Evolutionary conservation across 2,888 invertebrate genomes (phyloP), one percentile per base, ranked within the genome.

Genomic region (Dermolepida albohirtum): DNA sequence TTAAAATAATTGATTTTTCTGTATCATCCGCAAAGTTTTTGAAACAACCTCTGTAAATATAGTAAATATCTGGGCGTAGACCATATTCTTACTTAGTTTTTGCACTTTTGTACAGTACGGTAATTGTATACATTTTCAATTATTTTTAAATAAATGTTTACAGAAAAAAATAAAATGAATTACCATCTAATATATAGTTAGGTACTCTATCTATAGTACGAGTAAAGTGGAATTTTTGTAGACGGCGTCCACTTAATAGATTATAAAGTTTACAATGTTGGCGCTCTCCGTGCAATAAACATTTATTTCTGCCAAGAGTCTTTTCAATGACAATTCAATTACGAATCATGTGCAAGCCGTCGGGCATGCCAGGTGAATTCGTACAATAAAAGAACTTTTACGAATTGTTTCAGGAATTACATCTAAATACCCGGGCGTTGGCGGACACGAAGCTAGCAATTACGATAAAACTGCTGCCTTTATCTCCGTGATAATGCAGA

Each of bases 391-490:
- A 62, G 59, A 49, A 49, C 34, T 14, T 49, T 17, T 47, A 27
- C 59, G 34, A 62, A 49, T 62, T 62, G 47, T 62, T 49, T 47
- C 47, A 47, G 47, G 34, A 62, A 62, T 62, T 62, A 62, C 59
- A 47, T 34, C 59, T 62, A 62, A 62, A 62, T 62, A 34, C 39
- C 59, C 52, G 64, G 43, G 14, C 52, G 51, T 14, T 5, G 8
- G 17, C 34, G 34, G 34, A 34, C 34, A 10, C 44, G 54, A 14
- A 57, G 41, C 41, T 10, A 29, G 71, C 72, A 73, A 73, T 73
- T 73, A 71, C 71, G 70, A 71, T 73, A 73, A 71, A 73, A 71
- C 73, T 67, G 70, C 70, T 72, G 47, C 59, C 59, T 68, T 70
- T 72, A 72, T 72, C 72, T 69, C 59, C 64, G 71, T 64, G 64